A percentile compares a stretch with the other conserved stretches of the same genome.
These are phyloP conservation scores for Pocillopora damicornis DNA, from an alignment of 64 coral and sea anemone species.

Conservation along the genomic window DNA sequence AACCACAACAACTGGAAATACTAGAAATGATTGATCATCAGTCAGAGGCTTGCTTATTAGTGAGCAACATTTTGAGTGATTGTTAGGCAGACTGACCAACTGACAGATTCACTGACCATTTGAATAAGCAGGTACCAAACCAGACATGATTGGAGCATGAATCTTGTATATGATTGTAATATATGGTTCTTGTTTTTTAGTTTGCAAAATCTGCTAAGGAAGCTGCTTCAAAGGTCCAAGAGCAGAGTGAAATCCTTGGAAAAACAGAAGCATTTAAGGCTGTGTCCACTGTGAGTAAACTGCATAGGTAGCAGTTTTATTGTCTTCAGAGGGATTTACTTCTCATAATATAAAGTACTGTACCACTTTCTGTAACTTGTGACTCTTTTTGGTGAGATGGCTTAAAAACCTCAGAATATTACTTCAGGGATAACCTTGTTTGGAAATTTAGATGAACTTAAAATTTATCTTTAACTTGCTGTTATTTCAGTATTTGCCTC, in stretches of 20 bases:
- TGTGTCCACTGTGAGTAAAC: constrained; percentile 72
- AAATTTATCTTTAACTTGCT: background rate
- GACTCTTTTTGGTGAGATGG: background rate
- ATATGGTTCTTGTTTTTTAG: constrained; percentile 34
- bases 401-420: background rate
- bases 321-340: background rate
- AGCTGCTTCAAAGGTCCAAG: constrained; percentile 91
- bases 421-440: background rate
- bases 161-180: background rate
- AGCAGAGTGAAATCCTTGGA: constrained; percentile 86
- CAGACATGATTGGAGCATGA: no score
- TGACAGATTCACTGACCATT: background rate
- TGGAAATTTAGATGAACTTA: background rate
- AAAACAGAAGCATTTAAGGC: constrained; percentile 95
- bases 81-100: no score
- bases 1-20: background rate
- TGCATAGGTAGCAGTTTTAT: background rate
- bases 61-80: no score
- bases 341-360: no score
- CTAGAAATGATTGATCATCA: background rate
- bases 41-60: no score
- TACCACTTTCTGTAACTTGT: no score
- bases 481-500: background rate
- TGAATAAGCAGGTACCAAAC: background rate
- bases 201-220: constrained; percentile 91